Evolutionary conservation across 2,797 vertebrate genomes (phyloP), one percentile per base, ranked within the genome.

Genomic region (Nyctibius grandis): DNA sequence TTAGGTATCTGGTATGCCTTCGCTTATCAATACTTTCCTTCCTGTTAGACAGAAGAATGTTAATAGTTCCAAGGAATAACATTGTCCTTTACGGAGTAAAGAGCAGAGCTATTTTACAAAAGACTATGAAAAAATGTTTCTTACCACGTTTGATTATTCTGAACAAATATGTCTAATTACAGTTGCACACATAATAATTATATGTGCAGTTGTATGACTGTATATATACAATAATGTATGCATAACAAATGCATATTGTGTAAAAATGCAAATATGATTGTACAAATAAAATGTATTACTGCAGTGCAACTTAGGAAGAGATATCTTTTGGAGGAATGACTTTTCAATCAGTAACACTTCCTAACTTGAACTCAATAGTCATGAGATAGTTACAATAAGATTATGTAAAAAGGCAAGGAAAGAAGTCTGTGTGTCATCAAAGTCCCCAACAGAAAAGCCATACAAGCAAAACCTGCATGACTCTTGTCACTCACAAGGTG

Each of bases 21-120:
- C 61, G 53, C 56, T 96, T 93, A 87, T 90, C 94, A 17, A 51
- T 93, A 85, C 81, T 95, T 89, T 67, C 29, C 42, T 97, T 96
- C 82, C 74, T 84, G 72, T 75, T 93, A 90, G 85, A 54, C 6
- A 48, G 91, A 88, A 90, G 61, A 94, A 84, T 86, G 85, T 92
- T 92, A 81, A 78, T 28, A 50, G 22, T 79, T 91, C 51, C 15
- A 61, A 87, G 81, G 50, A 94, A 63, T 84, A 75, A 65, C 28
- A 10, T 33, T 87, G 25, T 48, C 65, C 34, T 90, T 91, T 74
- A 34, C 42, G 69, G 28, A 61, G 45, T 65, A 31, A 88, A 78
- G 51, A 91, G 19, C 26, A 22, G 36, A 51, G 31, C 7, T 83
- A 5, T 34, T 82, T 85, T 31, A 84, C 56, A 82, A 90, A 88